Evolutionary conservation across 2,797 vertebrate genomes (phyloP).

Genomic region (Poeciliopsis gracilis): DNA sequence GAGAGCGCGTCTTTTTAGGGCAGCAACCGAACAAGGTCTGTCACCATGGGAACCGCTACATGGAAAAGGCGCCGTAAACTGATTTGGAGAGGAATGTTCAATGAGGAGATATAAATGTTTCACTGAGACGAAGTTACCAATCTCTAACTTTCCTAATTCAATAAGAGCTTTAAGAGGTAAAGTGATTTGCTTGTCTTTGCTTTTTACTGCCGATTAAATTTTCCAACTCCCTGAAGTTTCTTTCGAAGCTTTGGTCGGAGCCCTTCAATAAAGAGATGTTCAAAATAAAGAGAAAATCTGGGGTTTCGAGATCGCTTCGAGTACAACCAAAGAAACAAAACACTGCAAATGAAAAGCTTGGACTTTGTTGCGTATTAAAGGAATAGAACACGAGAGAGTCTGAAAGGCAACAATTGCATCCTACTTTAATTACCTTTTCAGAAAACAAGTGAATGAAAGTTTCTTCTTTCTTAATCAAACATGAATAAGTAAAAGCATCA

Average conservation of each 20-base stretch:
- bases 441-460: neutral
- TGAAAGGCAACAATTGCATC: neutral
- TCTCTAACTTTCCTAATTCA: conserved; percentile 1
- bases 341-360: too few relatives aligned
- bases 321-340: neutral
- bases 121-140: conserved; percentile 1
- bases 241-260: neutral
- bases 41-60: neutral
- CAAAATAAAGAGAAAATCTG: neutral
- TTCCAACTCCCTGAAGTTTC: neutral
- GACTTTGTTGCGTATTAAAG: neutral
- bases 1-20: conserved; percentile 1
- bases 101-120: neutral
- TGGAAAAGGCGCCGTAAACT: neutral
- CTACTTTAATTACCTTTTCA: neutral
- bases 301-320: neutral
- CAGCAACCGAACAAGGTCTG: neutral
- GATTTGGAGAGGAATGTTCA: neutral
- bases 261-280: neutral
- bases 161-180: neutral
- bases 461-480: neutral
- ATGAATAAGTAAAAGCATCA: neutral
- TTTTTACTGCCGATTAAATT: neutral
- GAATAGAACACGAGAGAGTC: neutral
- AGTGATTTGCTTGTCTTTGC: conserved; percentile 7